Base-by-base conservation (phyloP, 2,888 invertebrate genomes). In the Apamea sordens region DNA sequence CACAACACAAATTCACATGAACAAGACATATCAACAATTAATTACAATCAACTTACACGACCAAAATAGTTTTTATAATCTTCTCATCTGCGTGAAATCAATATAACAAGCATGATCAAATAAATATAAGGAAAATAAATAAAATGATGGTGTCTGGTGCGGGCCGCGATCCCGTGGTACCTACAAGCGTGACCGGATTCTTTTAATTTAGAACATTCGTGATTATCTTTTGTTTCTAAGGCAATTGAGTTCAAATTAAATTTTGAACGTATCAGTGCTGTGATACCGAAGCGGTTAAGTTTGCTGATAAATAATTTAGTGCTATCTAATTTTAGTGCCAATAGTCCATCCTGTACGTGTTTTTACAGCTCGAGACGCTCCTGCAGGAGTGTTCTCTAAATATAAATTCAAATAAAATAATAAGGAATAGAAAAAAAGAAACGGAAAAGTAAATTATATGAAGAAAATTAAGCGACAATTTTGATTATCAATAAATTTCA, bases 1-100 rank as follows among this genome's bases (percentile, higher is more conserved):
- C 96, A 96, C 96, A 96, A 97, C 96, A 97, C 96, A 97, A 96
- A 96, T 96, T 95, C 96, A 97, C 96, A 96, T 95, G 94, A 96
- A 96, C 96, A 96, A 96, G 96, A 96, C 96, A 96, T 89, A 93
- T 95, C 92, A 93, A 94, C 92, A 93, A 93, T 89, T 92, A 93
- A 92, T 91, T 92, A 94, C 94, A 95, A 92, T 94, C 92, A 94
- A 95, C 92, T 92, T 94, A 95, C 94, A 96, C 97, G 97, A 97
- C 97, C 97, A 97, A 97, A 97, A 97, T 97, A 95, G 97, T 96
- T 97, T 97, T 97, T 96, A 93, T 92, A 89, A 92, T 92, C 87
- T 93, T 91, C 89, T 93, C 90, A 91, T 93, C 90, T 94, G 95
- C 95, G 93, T 91, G 93, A 94, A 95, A 90, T 84, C 90, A 93